A percentile compares a stretch with the other conserved stretches of the same genome.
phyloP scores from a whole-genome alignment of 2,113 vertebrate species.

The Lathamus discolor region DNA sequence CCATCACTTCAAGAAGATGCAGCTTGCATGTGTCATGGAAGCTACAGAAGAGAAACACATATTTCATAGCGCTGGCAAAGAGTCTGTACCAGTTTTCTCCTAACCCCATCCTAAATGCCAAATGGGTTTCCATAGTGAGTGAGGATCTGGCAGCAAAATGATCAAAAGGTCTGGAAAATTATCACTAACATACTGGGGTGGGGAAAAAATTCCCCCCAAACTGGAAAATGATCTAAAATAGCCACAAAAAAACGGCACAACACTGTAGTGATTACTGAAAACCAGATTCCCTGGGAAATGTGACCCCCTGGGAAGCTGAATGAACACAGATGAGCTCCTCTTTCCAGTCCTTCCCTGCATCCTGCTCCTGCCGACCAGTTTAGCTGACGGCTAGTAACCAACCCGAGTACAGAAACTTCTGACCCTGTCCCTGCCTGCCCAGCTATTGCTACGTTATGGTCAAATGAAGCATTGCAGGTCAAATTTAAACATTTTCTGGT shows the following conservation, averaged over 20 bases:
- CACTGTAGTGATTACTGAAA: background rate
- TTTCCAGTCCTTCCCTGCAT: background rate
- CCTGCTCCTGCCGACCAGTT: background rate
- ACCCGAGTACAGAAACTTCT: background rate
- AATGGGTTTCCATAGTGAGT: background rate
- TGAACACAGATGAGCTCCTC: background rate
- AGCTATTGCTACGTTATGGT: background rate
- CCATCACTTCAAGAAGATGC: constrained; percentile 31
- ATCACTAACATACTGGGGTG: background rate
- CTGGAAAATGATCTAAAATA: constrained; percentile 1
- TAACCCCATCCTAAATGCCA: constrained; percentile 39
- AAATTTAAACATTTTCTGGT: background rate
- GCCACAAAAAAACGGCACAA: background rate
- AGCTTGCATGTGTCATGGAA: background rate
- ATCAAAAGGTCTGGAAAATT: constrained; percentile 35
- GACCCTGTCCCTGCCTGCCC: background rate
- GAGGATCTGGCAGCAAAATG: background rate
- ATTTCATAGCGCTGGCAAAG: background rate
- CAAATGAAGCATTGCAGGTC: rapidly evolving
- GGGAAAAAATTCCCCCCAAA: background rate
- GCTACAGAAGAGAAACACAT: background rate
- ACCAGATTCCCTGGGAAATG: background rate
- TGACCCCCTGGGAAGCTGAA: background rate
- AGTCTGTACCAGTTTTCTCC: constrained; percentile 16
- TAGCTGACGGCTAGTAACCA: background rate